Percentiles rank a stretch among this genome's conserved stretches.
Evolutionary conservation across 2,888 invertebrate genomes (phyloP).

Genomic region (Drosophila demipolita): DNA sequence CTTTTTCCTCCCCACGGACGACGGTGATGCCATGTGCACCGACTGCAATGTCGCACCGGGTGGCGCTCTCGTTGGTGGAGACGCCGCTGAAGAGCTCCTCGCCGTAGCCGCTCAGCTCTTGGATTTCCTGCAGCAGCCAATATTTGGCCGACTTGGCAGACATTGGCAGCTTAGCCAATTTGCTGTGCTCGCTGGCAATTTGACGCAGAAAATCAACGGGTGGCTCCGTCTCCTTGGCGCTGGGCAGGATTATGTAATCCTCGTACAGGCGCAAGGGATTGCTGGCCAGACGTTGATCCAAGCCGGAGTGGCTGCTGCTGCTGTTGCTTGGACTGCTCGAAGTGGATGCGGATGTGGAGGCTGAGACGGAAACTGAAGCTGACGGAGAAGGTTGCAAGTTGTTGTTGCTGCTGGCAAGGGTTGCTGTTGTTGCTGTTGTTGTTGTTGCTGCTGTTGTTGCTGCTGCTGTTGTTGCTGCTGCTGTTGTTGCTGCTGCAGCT

Average conservation of each 20-base stretch:
- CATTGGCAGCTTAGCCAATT: constrained; percentile 87
- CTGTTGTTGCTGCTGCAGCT: background rate
- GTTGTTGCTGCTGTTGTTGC: constrained; percentile 9
- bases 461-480: background rate
- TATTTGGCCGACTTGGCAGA: constrained; percentile 92
- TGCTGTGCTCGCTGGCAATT: constrained; percentile 84
- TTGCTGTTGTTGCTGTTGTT: background rate
- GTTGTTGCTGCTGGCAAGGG: constrained; percentile 21
- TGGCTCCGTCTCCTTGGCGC: constrained; percentile 50
- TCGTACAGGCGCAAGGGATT: constrained; percentile 83
- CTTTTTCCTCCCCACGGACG: constrained; percentile 88
- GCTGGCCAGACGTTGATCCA: constrained; percentile 68
- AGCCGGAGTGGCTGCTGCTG: constrained; percentile 60
- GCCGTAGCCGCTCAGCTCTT: constrained; percentile 90
- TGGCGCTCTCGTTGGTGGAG: constrained; percentile 81
- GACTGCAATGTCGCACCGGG: constrained; percentile 88
- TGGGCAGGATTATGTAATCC: constrained; percentile 81
- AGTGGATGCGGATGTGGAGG: constrained; percentile 36
- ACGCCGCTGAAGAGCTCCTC: constrained; percentile 93
- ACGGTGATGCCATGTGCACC: constrained; percentile 94
- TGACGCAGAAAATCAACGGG: constrained; percentile 82
- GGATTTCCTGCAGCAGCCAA: constrained; percentile 92
- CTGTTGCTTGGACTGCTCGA: constrained; percentile 61
- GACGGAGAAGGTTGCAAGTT: constrained; percentile 53
- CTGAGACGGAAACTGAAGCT: constrained; percentile 47